phyloP scores from a whole-genome alignment of 2,797 vertebrate species.

The Acrossocheilus fasciatus region DNA sequence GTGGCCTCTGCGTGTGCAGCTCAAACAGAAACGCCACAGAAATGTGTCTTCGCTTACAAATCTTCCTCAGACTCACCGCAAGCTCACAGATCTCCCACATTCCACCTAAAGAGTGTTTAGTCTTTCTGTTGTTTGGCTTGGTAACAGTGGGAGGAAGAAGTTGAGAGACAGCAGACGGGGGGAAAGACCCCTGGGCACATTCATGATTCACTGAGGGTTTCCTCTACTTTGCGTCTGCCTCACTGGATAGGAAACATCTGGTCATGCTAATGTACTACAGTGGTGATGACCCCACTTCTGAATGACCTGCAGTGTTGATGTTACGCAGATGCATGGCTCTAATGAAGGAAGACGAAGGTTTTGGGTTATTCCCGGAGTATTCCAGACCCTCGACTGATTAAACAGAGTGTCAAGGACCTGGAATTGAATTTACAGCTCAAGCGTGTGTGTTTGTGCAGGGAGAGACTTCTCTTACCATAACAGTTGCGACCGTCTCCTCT shows the following conservation, averaged over 20 bases:
- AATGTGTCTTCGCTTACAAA: conserved; percentile 46
- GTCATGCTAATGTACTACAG: conserved; percentile 13
- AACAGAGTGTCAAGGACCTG: conserved; percentile 53
- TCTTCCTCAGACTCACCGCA: conserved; percentile 40
- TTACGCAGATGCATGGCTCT: conserved; percentile 45
- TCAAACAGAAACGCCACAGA: conserved; percentile 34
- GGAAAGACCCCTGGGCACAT: neutral
- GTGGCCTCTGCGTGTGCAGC: conserved; percentile 20
- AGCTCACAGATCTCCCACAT: conserved; percentile 31
- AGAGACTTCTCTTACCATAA: conserved; percentile 75
- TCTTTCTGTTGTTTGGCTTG: conserved; percentile 25
- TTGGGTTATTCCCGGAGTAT: conserved; percentile 8
- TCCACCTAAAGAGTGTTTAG: conserved; percentile 38
- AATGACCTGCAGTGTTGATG: conserved; percentile 38
- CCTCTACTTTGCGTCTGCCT: conserved; percentile 3
- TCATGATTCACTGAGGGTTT: conserved; percentile 22
- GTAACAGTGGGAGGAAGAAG: conserved; percentile 38
- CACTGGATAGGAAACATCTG: conserved; percentile 27
- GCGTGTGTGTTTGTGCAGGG: neutral
- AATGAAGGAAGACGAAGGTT: neutral
- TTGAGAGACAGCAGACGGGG: conserved; percentile 12
- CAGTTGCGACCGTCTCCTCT: conserved; percentile 86
- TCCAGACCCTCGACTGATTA: conserved; percentile 47
- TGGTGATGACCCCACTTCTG: conserved; percentile 44
- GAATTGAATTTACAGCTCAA: conserved; percentile 26